A percentile compares a stretch with the other conserved stretches of the same genome.
Evolutionary conservation across 1,140 invertebrate species (phyloP).

Genomic region (Drosophila suzukii): DNA sequence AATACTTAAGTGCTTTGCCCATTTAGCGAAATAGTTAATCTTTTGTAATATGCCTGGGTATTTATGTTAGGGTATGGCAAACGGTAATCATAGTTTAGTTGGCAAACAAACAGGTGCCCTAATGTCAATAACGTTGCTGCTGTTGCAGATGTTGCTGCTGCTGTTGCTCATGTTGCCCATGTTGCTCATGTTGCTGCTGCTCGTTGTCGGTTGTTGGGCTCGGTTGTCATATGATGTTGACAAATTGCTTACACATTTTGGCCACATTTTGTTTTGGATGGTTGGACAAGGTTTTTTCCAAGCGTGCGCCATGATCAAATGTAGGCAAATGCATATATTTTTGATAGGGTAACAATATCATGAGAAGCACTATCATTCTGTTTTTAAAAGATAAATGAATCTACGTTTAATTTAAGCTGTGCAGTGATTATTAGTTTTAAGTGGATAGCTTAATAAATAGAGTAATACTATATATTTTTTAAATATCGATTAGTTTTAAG

Average conservation of each 20-base stretch:
- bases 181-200: conserved; percentile 22
- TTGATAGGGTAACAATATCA: conserved; percentile 14
- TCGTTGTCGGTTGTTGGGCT: conserved; percentile 30
- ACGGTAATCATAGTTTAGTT: conserved; percentile 80
- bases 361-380: neutral
- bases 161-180: conserved; percentile 15
- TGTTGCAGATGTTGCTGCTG: conserved; percentile 20
- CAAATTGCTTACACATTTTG: conserved; percentile 80
- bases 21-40: neutral
- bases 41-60: too few relatives aligned
- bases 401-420: too few relatives aligned
- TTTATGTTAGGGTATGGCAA: conserved; percentile 39
- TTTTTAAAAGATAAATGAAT: neutral
- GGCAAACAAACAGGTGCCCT: conserved; percentile 78
- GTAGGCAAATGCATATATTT: conserved; percentile 44
- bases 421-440: too few relatives aligned
- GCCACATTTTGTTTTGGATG: conserved; percentile 58
- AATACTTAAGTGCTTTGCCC: neutral
- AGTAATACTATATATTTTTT: too few relatives aligned
- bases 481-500: too few relatives aligned
- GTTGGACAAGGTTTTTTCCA: conserved; percentile 38
- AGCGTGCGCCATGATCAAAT: conserved; percentile 67
- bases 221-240: conserved; percentile 76
- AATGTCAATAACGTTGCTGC: conserved; percentile 75
- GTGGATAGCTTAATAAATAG: too few relatives aligned